Evolutionary conservation across 2,888 invertebrate species (phyloP).

Genomic region (Dasysyrphus tricinctus): DNA sequence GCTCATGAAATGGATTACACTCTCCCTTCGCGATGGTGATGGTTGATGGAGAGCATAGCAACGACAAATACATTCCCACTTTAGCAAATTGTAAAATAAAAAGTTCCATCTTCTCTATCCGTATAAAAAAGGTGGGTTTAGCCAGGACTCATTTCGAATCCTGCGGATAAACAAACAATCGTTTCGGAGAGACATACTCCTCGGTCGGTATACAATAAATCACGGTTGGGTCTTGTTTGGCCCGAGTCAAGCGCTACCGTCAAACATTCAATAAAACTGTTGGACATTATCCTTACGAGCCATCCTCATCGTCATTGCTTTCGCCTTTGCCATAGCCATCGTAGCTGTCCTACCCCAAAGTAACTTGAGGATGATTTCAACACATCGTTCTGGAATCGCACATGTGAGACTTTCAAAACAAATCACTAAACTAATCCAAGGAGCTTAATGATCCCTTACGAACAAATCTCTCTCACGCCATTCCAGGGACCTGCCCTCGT

Average conservation of each 20-base stretch:
- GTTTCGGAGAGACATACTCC: conserved; percentile 13
- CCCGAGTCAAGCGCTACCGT: conserved; percentile 20
- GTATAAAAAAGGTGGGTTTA: conserved; percentile 2
- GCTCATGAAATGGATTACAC: conserved; percentile 68
- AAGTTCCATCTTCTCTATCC: conserved; percentile 55
- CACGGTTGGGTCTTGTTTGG: conserved; percentile 45
- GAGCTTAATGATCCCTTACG: conserved; percentile 72
- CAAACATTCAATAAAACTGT: conserved; percentile 70
- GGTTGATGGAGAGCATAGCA: conserved; percentile 29
- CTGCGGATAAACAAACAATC: conserved; percentile 59
- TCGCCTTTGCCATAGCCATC: neutral
- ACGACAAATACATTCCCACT: conserved; percentile 54
- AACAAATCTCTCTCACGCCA: conserved; percentile 62
- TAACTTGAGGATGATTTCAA: conserved; percentile 62
- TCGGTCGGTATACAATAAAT: conserved; percentile 51
- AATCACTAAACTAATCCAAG: conserved; percentile 71
- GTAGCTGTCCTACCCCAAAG: conserved; percentile 13
- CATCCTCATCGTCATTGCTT: neutral
- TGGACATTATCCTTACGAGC: conserved; percentile 55
- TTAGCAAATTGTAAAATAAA: conserved; percentile 72
- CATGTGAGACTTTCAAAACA: conserved; percentile 66
- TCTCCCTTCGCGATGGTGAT: neutral
- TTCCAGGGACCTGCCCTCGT: conserved; percentile 16
- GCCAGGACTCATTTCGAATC: conserved; percentile 42
- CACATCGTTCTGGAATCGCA: conserved; percentile 66